Evolutionary conservation across 2,797 vertebrate genomes (phyloP), one percentile per base, ranked within the genome.

Genomic region (Bovichtus diacanthus): DNA sequence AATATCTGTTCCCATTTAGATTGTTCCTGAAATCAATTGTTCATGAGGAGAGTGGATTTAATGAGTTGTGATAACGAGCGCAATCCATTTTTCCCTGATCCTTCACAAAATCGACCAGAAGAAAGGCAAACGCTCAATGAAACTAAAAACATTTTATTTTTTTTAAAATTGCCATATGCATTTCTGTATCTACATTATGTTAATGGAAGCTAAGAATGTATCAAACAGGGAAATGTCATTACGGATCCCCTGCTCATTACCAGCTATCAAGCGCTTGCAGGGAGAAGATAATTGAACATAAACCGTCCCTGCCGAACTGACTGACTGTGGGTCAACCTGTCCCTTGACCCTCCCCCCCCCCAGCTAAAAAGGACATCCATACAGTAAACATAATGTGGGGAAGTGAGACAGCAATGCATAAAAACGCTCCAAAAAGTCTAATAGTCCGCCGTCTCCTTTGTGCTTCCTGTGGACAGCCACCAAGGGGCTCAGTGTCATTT

Each of bases 401-500:
- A 82, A 81, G 50, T 5, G 50, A 87, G 53, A 73, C 65, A 41
- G 25, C 3, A 25, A 80, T 67, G 77, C 74, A 69, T 64, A n/a
- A 41, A 72, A 81, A 86, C 55, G 31, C 59, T 74, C n/a, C 53
- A 51, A 76, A 71, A 77, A 74, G 51, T 84, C 70, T 70, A 78
- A 85, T 77, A 73, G 80, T 68, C 81, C 64, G 65, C 66, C 60
- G 66, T 82, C 77, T 75, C 58, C 25, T 59, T 55, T 54, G 36
- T 56, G 70, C 58, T 43, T 46, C 54, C 60, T 79, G 65, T 77
- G 67, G 72, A 84, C 80, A 67, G 74, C 70, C 80, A 85, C 82
- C 74, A 38, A 79, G 69, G 74, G 65, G 74, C 67, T 78, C 73
- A 27, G 77, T 87, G 90, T 90, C 90, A 82, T 91, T 92, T 90